Base-by-base conservation (phyloP, 2,113 vertebrate genomes). In the Petrocephalus zakoni region DNA sequence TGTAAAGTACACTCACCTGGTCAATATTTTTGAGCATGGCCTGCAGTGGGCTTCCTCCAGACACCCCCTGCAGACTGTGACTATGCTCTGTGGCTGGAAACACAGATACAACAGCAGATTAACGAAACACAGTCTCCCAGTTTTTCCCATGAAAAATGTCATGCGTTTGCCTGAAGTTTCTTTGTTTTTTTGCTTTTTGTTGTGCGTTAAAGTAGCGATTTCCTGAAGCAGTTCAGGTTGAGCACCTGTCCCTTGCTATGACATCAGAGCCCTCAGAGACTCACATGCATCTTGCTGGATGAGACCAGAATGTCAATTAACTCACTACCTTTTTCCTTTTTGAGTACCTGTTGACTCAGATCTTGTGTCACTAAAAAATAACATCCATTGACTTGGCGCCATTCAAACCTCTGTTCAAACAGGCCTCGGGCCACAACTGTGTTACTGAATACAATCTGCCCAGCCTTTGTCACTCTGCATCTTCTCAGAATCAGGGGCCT, bases 21-120 rank as follows among this genome's bases (percentile, higher is more conserved):
- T 97, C 95, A 89, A 94, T 95, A 58, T 96, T 95, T 1, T 97
- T 96, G 0, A 98, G 94, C 2, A 93, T 92, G 17, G 15, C 37
- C 93, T 98, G 97, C 81, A 98, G 93, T 0, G 97, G 96, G 91
- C 93, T 97, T 91, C 94, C 96, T 88, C 96, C 94, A 0, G 93
- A 94, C 68, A 96, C 97, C 8, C 93, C 90, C 19, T 94, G 92
- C 93, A 94, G 95, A 90, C 87, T 87, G 51, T 90, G 87, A 42
- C 90, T 56, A 0, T 94, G 92, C 89, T 96, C 95, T 68, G 93
- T 87, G 25, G 61, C 93, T 93, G 91, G 25, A 92, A 92, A 89
- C 56, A 90, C 61, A 90, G 2, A 91, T 1, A 52, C 4, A 4
- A 53, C 47, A 5, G 13, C 55, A 61, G 17, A 19, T 86, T 34